Conservation (phyloP, 2,888 invertebrate species). For the Troides helena region DNA sequence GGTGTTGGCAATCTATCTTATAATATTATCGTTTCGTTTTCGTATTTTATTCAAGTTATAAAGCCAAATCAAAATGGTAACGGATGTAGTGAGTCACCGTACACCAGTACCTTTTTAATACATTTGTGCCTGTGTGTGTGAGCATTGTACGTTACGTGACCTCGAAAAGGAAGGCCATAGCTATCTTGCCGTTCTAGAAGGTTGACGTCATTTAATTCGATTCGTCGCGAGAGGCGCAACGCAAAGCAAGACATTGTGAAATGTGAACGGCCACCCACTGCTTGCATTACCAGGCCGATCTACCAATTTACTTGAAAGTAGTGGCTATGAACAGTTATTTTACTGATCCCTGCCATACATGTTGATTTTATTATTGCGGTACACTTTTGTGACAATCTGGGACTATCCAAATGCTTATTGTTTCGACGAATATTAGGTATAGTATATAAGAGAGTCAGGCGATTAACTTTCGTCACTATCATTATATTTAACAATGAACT, state of each 20-base stretch:
- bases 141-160: constrained; percentile 65
- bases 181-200: constrained; percentile 73
- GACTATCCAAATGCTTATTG: constrained; percentile 70
- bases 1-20: constrained; percentile 32
- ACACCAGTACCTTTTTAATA: constrained; percentile 36
- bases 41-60: constrained; percentile 38
- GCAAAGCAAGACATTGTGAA: constrained; percentile 74
- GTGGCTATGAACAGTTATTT: constrained; percentile 75
- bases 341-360: constrained; percentile 73
- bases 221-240: constrained; percentile 60
- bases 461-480: constrained; percentile 42
- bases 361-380: constrained; percentile 69
- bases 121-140: constrained; percentile 67
- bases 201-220: constrained; percentile 71
- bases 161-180: constrained; percentile 67
- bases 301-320: constrained; percentile 71
- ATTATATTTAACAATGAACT: constrained; percentile 22
- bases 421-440: constrained; percentile 76
- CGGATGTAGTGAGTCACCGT: constrained; percentile 38
- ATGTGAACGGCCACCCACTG: constrained; percentile 78
- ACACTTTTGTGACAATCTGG: constrained; percentile 68
- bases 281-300: constrained; percentile 65
- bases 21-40: constrained; percentile 21
- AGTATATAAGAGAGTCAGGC: constrained; percentile 60
- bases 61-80: constrained; percentile 48